Evolutionary conservation across 1,140 invertebrate species (phyloP).

Genomic region (Limonius californicus): DNA sequence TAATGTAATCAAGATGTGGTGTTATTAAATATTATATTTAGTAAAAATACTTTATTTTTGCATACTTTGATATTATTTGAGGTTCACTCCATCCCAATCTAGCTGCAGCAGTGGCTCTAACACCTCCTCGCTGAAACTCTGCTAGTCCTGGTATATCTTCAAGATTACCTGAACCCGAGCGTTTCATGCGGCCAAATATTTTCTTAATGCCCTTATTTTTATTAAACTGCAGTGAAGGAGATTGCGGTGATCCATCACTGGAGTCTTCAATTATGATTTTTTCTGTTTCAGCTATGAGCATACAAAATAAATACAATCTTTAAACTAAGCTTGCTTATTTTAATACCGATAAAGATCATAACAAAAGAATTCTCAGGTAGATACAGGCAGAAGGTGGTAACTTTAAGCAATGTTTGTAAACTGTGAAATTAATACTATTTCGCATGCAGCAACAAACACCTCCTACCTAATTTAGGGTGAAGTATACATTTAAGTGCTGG

Average conservation of each 20-base stretch:
- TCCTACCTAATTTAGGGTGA: too few species aligned
- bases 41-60: neutral
- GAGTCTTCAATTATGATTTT: constrained; percentile 56
- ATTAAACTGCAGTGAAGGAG: constrained; percentile 55
- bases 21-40: neutral
- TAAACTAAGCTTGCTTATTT: too few species aligned
- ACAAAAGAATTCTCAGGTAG: too few species aligned
- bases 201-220: constrained; percentile 58
- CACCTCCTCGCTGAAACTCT: constrained; percentile 66
- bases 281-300: constrained; percentile 71
- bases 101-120: constrained; percentile 72
- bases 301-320: too few species aligned
- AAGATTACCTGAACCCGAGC: constrained; percentile 69
- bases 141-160: constrained; percentile 59
- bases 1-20: too few species aligned
- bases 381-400: too few species aligned
- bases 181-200: constrained; percentile 66
- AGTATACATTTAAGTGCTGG: too few species aligned
- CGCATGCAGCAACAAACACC: too few species aligned
- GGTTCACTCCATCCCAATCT: constrained; percentile 65
- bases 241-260: constrained; percentile 48
- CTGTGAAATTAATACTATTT: too few species aligned
- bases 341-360: too few species aligned
- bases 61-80: constrained; percentile 32
- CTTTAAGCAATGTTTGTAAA: too few species aligned